These are phyloP conservation scores for Neomorphus geoffroyi DNA, from an alignment of 2,797 vertebrate genomes.

Conservation along the genomic window DNA sequence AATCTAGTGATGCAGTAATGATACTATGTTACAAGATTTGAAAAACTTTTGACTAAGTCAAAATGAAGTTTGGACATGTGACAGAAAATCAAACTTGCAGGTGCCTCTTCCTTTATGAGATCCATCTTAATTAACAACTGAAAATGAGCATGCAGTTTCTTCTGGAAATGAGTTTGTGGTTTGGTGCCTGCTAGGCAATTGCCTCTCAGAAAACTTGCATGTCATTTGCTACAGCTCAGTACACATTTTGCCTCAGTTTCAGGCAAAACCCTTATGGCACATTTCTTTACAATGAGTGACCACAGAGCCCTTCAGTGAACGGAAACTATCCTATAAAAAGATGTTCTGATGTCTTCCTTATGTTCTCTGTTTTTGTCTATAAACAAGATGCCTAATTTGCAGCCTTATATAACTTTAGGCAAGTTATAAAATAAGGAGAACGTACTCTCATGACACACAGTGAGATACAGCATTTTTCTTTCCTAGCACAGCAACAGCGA, in stretches of 20 bases:
- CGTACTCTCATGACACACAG: background rate
- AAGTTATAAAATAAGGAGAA: background rate
- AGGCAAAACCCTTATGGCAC: background rate
- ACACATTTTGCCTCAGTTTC: background rate
- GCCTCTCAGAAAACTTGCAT: background rate
- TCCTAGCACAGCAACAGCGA: background rate
- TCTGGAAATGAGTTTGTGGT: background rate
- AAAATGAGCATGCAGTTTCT: background rate
- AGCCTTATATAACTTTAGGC: background rate
- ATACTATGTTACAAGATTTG: background rate
- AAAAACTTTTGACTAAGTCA: background rate
- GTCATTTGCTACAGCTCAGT: background rate
- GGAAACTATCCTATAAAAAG: background rate
- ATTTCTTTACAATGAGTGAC: background rate
- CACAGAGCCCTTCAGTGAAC: background rate
- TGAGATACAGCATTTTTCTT: background rate
- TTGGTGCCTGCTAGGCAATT: background rate
- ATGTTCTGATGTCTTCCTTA: background rate
- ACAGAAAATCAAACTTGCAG: background rate
- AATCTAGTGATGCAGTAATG: background rate
- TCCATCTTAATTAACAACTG: background rate
- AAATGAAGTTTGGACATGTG: background rate
- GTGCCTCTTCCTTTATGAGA: background rate
- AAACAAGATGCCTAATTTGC: background rate
- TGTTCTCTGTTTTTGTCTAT: background rate